phyloP scores from a whole-genome alignment of 1,140 invertebrate genomes.

The Pararge aegeria region DNA sequence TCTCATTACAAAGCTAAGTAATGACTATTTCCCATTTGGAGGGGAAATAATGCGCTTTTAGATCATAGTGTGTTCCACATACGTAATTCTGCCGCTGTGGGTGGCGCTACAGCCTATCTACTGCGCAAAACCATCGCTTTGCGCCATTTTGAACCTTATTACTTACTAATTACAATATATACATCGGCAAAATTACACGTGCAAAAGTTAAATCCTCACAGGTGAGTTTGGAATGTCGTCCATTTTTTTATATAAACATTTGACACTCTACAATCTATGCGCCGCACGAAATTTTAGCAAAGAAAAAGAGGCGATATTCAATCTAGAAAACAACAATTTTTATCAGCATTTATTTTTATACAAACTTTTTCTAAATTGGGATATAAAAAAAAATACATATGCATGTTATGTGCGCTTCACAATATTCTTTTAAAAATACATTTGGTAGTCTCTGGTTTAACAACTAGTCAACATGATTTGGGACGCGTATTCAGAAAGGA shows the following conservation, averaged over 20 bases:
- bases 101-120: not conserved
- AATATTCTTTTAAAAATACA: constrained; percentile 54
- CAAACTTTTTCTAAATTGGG: constrained; percentile 27
- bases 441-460: constrained; percentile 46
- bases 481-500: constrained; percentile 40
- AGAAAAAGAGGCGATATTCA: constrained; percentile 29
- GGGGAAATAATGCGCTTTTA: not conserved
- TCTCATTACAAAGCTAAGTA: not conserved
- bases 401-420: constrained; percentile 59
- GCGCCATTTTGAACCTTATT: not conserved
- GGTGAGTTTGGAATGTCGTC: not conserved
- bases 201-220: not conserved
- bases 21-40: not conserved
- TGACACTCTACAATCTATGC: not conserved
- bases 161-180: not conserved
- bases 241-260: not conserved
- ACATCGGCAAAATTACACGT: not conserved
- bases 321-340: constrained; percentile 28
- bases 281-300: not conserved
- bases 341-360: constrained; percentile 25
- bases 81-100: not conserved
- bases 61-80: not conserved
- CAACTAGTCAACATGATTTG: constrained; percentile 47
- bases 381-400: constrained; percentile 33
- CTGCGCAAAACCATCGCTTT: not conserved